Conservation (phyloP, 53 echinoderm and acorn worm species). For the Echinarachnius parma region DNA sequence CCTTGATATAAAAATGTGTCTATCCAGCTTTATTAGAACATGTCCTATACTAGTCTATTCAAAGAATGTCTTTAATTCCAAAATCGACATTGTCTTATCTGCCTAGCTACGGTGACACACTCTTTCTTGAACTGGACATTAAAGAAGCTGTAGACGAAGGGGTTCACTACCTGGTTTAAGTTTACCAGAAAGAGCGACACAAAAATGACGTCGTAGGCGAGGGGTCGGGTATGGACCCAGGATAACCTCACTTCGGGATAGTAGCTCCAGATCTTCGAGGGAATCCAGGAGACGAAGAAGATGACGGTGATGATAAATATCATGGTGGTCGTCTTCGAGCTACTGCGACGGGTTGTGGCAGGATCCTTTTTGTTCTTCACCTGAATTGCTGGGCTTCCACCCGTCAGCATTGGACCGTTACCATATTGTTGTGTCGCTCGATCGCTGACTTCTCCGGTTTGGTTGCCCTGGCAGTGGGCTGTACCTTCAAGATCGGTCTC, state of each 20-base stretch:
- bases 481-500: no score
- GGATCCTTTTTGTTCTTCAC: no score
- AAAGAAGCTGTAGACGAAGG: constrained; percentile 52
- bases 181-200: constrained; percentile 15
- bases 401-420: no score
- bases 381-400: no score
- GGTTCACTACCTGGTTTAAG: constrained; percentile 53
- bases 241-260: background rate
- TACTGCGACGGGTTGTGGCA: background rate
- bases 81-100: constrained; percentile 11
- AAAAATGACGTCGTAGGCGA: constrained; percentile 20
- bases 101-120: constrained; percentile 14
- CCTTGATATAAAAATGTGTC: no score
- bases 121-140: constrained; percentile 49
- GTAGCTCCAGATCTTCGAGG: constrained; percentile 14
- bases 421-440: no score
- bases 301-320: constrained; percentile 49
- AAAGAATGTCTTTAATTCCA: no score
- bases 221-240: background rate
- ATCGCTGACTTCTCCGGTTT: no score
- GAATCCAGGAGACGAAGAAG: constrained; percentile 44
- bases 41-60: no score
- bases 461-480: no score
- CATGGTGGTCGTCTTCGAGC: constrained; percentile 43
- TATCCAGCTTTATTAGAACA: no score